Conservation (phyloP, 2,888 invertebrate species). For the Thalpophila matura region DNA sequence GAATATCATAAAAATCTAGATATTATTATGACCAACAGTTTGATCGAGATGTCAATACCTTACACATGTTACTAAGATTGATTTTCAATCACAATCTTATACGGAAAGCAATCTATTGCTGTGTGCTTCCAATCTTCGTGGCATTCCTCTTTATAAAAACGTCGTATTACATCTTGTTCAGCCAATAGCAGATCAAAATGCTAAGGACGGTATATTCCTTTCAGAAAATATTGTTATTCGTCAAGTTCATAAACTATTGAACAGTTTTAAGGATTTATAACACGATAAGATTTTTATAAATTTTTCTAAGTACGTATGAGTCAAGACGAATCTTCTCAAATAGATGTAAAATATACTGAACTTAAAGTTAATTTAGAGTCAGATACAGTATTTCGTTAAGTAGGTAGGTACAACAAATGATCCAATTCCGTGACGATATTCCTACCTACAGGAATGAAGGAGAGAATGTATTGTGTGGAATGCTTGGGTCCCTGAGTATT, state of each 20-base stretch:
- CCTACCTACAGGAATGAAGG: conserved; percentile 31
- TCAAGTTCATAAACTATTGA: background rate
- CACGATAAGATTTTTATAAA: no score
- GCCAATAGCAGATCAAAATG: conserved; percentile 11
- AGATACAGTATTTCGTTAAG: background rate
- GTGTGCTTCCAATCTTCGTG: conserved; percentile 46
- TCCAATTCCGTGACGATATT: conserved; percentile 26
- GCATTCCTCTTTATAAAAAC: conserved; percentile 34
- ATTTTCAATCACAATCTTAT: conserved; percentile 45
- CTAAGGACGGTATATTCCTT: background rate
- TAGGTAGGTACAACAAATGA: conserved; percentile 8
- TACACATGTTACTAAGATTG: conserved; percentile 27
- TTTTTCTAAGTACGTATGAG: no score
- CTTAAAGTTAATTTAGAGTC: no score
- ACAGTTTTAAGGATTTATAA: background rate
- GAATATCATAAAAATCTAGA: background rate
- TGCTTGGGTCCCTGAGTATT: conserved; percentile 38
- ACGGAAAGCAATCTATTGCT: conserved; percentile 48
- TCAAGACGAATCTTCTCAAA: background rate
- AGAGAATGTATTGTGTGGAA: conserved; percentile 44
- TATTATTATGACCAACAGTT: background rate
- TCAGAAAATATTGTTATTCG: background rate
- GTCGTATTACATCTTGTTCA: conserved; percentile 22
- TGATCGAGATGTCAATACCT: conserved; percentile 18
- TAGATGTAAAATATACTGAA: no score